Evolutionary conservation across 2,888 invertebrate species (phyloP), one percentile per base, ranked within the genome.

Genomic region (Drosophila barbarae): DNA sequence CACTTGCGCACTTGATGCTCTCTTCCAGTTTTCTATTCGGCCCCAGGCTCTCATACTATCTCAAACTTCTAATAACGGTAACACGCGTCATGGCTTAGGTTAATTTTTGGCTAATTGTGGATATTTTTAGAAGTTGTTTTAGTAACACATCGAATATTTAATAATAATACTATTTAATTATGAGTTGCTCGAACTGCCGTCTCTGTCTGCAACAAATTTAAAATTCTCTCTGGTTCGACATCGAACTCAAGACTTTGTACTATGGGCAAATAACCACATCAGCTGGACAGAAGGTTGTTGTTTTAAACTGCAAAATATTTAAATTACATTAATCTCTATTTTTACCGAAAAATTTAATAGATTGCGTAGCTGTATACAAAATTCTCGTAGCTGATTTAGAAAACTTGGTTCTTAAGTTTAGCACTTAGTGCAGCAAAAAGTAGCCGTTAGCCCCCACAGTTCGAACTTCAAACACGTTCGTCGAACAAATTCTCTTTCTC

Each of bases 181-280:
- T 15, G 15, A 49, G 23, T 15, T 15, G 46, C 28, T 60, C 59
- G 51, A 66, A 71, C 72, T 69, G 49, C 71, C 71, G 71, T 57
- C 84, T 80, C 82, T 70, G 12, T 21, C 39, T 21, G 13, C 21
- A 21, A 12, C 73, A 75, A 68, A 49, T 23, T 23, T 30, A 26
- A 53, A 15, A 26, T 18, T 53, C 54, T 53, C 35, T 1, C 2
- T 28, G 18, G 55, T 55, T 53, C 12, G 55, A 55, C n/a, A 21
- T 53, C 54, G 10, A 54, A 54, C 54, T 26, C n/a, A 42, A 53
- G 44, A 32, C 26, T 7, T 7, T 23, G 23, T n/a, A 41, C 41
- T 9, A 23, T 41, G 41, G 41, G 41, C 9, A 23, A 41, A 23
- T 5, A 7, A 39, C 13, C 1, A 2, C 21, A 21, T 0, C 2